phyloP scores from a whole-genome alignment of 2,888 invertebrate species.

The Sphinx pinastri region DNA sequence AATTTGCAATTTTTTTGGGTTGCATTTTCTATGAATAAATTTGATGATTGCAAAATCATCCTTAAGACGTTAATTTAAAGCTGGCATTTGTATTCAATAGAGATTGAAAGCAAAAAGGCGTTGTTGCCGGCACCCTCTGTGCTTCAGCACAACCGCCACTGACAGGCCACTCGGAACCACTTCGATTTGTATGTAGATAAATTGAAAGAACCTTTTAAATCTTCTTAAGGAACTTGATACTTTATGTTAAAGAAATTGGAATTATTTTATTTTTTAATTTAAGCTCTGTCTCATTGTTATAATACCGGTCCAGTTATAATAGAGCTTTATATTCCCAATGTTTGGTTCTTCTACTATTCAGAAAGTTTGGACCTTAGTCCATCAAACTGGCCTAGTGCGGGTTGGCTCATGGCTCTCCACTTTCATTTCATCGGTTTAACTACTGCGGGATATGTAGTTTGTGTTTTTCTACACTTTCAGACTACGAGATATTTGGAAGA shows the following conservation, averaged over 20 bases:
- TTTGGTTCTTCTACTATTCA: too few species aligned
- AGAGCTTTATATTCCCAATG: too few species aligned
- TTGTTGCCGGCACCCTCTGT: slow-evolving; percentile 52
- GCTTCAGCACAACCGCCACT: slow-evolving; percentile 51
- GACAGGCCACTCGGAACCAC: slow-evolving; percentile 50
- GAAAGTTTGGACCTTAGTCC: too few species aligned
- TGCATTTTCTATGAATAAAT: too few species aligned
- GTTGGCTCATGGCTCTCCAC: too few species aligned
- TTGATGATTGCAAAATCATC: too few species aligned
- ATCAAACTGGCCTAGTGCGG: too few species aligned
- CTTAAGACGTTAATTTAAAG: slow-evolving; percentile 45
- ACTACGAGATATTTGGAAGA: too few species aligned
- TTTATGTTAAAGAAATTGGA: neutral
- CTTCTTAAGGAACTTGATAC: slow-evolving; percentile 45
- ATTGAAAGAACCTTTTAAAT: slow-evolving; percentile 55
- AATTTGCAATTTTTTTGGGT: too few species aligned
- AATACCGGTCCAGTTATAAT: neutral
- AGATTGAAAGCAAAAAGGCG: slow-evolving; percentile 50
- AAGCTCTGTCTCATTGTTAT: neutral
- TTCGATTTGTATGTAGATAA: slow-evolving; percentile 66
- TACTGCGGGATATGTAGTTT: too few species aligned
- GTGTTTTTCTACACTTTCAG: too few species aligned
- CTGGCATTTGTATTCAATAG: slow-evolving; percentile 52
- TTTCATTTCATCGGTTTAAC: too few species aligned
- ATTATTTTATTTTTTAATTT: neutral